Conservation (phyloP, 1,140 invertebrate species). For the Penaeus japonicus region DNA sequence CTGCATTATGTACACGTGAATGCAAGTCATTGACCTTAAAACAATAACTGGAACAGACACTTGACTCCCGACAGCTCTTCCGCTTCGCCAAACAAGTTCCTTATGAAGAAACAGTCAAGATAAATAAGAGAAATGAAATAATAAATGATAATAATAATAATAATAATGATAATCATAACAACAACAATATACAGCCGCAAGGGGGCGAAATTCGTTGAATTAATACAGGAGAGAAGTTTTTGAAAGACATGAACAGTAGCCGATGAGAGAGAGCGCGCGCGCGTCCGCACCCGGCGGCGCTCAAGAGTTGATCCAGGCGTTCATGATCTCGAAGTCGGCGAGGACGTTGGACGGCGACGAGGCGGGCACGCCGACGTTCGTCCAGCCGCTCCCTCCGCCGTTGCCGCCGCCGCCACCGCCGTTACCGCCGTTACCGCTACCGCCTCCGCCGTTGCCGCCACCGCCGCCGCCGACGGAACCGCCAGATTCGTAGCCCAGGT, state of each 20-base stretch:
- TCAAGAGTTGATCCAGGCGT: constrained; percentile 59
- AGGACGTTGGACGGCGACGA: constrained; percentile 52
- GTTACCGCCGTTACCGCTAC: neutral
- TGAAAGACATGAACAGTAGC: neutral
- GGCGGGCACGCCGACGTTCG: constrained; percentile 31
- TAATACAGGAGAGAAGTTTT: neutral
- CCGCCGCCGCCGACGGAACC: constrained; percentile 6
- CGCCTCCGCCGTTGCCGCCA: neutral
- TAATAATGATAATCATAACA: too few relatives aligned
- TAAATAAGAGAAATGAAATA: too few relatives aligned
- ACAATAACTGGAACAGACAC: neutral
- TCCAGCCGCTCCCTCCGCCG: constrained; percentile 36
- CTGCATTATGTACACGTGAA: neutral
- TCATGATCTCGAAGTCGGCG: constrained; percentile 59
- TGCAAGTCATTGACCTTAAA: too few relatives aligned
- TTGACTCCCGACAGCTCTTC: too few relatives aligned
- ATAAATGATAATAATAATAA: too few relatives aligned
- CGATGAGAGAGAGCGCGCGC: neutral
- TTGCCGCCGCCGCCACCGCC: neutral
- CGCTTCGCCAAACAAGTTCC: too few relatives aligned
- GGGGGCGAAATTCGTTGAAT: too few relatives aligned
- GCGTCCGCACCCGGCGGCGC: neutral
- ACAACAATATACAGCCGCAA: too few relatives aligned
- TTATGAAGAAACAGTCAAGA: too few relatives aligned
- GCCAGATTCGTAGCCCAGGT: constrained; percentile 47